These are phyloP conservation scores for Delia radicum DNA, from an alignment of 1,140 invertebrate genomes.

Conservation along the genomic window DNA sequence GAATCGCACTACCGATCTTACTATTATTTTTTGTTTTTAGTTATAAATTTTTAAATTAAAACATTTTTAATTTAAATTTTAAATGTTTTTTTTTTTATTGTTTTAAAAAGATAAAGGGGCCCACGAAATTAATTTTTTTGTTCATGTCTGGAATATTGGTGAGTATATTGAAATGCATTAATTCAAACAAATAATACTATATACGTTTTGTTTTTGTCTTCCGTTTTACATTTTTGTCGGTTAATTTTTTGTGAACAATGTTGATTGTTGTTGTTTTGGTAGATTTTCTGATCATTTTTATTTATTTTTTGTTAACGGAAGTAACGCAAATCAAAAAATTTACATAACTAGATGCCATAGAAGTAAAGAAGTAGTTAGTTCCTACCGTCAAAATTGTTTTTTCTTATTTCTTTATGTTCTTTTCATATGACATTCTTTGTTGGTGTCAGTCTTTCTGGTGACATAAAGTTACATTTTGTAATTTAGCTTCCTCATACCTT, in stretches of 20 bases:
- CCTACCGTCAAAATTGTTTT: neutral
- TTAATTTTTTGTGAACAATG: neutral
- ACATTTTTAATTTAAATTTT: too few relatives aligned
- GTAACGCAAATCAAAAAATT: slow-evolving; percentile 9
- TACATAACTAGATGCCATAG: neutral
- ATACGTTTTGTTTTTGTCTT: slow-evolving; percentile 8
- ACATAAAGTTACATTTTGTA: slow-evolving; percentile 11
- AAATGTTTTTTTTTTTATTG: too few relatives aligned
- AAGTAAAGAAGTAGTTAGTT: neutral
- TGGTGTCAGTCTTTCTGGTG: slow-evolving; percentile 3
- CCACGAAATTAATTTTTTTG: too few relatives aligned
- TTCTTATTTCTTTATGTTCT: neutral
- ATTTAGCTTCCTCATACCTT: neutral
- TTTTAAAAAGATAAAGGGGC: too few relatives aligned
- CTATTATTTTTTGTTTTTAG: too few relatives aligned
- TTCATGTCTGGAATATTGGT: too few relatives aligned
- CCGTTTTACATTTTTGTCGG: slow-evolving; percentile 7
- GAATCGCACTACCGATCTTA: too few relatives aligned
- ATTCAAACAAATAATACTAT: too few relatives aligned
- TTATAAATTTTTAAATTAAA: too few relatives aligned
- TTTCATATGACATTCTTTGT: slow-evolving; percentile 2
- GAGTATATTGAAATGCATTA: too few relatives aligned
- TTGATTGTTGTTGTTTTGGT: neutral
- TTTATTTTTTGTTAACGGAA: neutral
- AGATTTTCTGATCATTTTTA: neutral